Conservation (phyloP, 2,888 invertebrate species). For the Isotomurus palustris region DNA sequence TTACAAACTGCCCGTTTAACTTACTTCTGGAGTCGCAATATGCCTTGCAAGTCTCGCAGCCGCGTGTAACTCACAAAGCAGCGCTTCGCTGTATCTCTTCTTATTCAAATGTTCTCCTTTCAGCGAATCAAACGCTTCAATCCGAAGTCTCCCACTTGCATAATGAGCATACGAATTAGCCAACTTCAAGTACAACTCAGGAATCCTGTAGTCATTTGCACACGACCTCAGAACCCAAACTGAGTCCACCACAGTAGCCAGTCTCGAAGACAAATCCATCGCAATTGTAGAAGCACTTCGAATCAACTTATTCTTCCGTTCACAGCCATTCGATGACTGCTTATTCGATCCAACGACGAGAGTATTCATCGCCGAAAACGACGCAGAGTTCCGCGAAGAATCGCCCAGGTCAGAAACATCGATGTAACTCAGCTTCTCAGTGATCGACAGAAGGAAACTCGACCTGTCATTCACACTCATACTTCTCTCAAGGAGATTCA, state of each 20-base stretch:
- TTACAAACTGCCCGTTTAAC: too few relatives aligned
- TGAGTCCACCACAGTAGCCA: slow-evolving; percentile 43
- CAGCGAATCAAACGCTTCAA: slow-evolving; percentile 43
- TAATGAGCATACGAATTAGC: slow-evolving; percentile 45
- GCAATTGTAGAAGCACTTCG: slow-evolving; percentile 23
- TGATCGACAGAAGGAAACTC: slow-evolving; percentile 44
- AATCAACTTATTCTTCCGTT: not conserved
- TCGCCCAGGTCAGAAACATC: slow-evolving; percentile 31
- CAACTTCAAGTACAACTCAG: slow-evolving; percentile 43
- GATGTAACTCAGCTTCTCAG: slow-evolving; percentile 45
- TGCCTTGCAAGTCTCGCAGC: slow-evolving; percentile 44
- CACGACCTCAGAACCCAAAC: slow-evolving; percentile 41
- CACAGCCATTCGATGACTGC: slow-evolving; percentile 11
- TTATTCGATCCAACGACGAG: not conserved
- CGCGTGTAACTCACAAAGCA: slow-evolving; percentile 45
- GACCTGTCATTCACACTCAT: slow-evolving; percentile 45
- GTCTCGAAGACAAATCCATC: slow-evolving; percentile 34
- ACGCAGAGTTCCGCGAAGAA: not conserved
- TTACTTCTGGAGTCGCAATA: slow-evolving; percentile 42
- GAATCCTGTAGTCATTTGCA: slow-evolving; percentile 39
- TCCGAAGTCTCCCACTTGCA: slow-evolving; percentile 41
- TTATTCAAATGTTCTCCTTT: slow-evolving; percentile 38
- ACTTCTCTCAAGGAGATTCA: slow-evolving; percentile 38
- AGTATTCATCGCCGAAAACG: not conserved
- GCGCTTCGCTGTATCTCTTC: slow-evolving; percentile 44